Base-by-base conservation (phyloP, 2,113 vertebrate genomes). In the Cinclus mexicanus region DNA sequence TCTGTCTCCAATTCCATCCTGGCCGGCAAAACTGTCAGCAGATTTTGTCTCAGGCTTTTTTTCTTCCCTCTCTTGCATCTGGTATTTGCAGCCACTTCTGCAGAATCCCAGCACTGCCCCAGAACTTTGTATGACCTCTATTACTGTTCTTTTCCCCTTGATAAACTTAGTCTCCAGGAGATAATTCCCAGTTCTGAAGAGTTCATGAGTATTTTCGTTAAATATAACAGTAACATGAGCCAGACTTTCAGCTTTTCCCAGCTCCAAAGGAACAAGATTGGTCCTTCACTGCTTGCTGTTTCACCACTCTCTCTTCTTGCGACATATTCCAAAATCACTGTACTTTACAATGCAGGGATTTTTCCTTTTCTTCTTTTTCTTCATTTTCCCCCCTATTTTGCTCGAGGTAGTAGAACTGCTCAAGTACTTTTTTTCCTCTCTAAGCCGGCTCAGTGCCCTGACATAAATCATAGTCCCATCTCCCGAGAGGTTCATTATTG, bases 201-300 rank as follows among this genome's bases (percentile, higher is more conserved):
- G 87, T 14, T 44, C 3, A 0, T 0, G 2, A 1, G 10, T 11
- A 3, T 31, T 77, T 64, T 35, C 64, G 3, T 56, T 18, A 39
- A 33, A 17, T 8, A 2, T 21, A 20, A 20, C 65, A 59, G 14
- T 19, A 61, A 7, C 6, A 18, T 1, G 8, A 70, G 10, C n/a
- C 76, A 39, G 8, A 26, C 52, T 42, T 53, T 59, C 50, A 49
- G n/a, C 31, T 82, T 53, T 63, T 26, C 22, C 29, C 14, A 28
- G 33, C 20, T 52, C 67, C 35, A 47, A 12, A 64, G 35, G 47
- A 78, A 39, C 12, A 10, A 41, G 20, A 3, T 1, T 31, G 3
- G 12, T 67, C 28, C 52, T 71, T 82, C 35, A 12, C 6, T 19
- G 12, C 11, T 31, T 14, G 12, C 9, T 44, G 18, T 16, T 22